These are phyloP conservation scores for Drosophila anceps DNA, from an alignment of 2,888 invertebrate genomes.

Conservation along the genomic window DNA sequence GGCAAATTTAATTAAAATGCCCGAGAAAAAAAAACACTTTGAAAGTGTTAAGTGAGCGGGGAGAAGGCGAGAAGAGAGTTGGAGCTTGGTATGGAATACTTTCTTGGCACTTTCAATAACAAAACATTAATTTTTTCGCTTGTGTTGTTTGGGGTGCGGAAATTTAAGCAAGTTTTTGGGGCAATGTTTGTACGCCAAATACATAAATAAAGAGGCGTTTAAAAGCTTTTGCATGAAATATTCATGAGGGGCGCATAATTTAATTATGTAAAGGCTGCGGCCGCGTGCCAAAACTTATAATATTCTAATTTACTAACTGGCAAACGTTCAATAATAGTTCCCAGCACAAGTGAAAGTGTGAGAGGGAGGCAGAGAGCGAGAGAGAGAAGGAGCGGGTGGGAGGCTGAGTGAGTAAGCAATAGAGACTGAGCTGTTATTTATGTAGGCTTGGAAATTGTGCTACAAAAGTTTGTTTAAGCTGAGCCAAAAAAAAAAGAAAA, in stretches of 20 bases:
- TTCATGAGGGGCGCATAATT: slow-evolving; percentile 70
- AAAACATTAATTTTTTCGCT: slow-evolving; percentile 29
- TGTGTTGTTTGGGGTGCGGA: slow-evolving; percentile 8
- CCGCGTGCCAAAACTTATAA: slow-evolving; percentile 76
- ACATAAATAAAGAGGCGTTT: slow-evolving; percentile 73
- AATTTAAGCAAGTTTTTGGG: slow-evolving; percentile 37
- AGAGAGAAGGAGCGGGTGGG: background rate
- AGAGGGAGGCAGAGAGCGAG: background rate
- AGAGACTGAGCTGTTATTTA: slow-evolving; percentile 48
- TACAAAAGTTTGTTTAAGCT: slow-evolving; percentile 58
- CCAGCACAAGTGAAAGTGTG: slow-evolving; percentile 21
- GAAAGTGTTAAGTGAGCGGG: slow-evolving; percentile 38
- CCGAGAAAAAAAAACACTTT: slow-evolving; percentile 53
- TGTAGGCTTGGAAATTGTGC: slow-evolving; percentile 35
- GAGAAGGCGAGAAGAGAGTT: background rate
- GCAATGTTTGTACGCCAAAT: slow-evolving; percentile 56
- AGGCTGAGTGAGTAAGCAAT: background rate
- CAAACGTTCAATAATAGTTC: slow-evolving; percentile 72
- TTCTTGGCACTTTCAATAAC: slow-evolving; percentile 64
- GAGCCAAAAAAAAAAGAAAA: background rate
- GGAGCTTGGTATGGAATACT: slow-evolving; percentile 23
- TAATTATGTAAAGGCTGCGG: slow-evolving; percentile 72
- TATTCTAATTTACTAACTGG: slow-evolving; percentile 75
- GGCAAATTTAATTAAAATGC: slow-evolving; percentile 56
- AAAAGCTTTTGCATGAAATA: slow-evolving; percentile 73